These are phyloP conservation scores for Trachelus tabidus DNA, from an alignment of 2,888 invertebrate species.

Conservation along the genomic window DNA sequence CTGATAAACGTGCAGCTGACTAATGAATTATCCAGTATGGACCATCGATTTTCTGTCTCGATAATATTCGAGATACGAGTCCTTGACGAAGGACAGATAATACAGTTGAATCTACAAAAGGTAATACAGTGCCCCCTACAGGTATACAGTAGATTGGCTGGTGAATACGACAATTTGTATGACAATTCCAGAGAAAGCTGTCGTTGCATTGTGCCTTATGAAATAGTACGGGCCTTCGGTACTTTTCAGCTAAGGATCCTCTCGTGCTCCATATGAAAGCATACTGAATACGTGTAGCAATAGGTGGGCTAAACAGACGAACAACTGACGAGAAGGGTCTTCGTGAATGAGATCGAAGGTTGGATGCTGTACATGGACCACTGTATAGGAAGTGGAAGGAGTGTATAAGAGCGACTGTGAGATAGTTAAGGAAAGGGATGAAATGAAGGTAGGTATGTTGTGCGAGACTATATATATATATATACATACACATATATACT, in stretches of 20 bases:
- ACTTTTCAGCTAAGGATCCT: background rate
- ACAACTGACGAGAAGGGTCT: background rate
- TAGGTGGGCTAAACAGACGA: background rate
- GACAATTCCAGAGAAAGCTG: slow-evolving; percentile 44
- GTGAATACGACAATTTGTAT: slow-evolving; percentile 59
- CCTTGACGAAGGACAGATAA: background rate
- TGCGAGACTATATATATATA: background rate
- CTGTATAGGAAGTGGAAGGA: background rate
- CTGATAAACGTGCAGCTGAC: background rate
- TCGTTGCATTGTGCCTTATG: background rate
- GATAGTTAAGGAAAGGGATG: background rate
- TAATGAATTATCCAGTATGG: background rate
- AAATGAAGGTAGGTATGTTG: background rate
- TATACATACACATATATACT: background rate
- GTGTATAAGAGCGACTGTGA: background rate
- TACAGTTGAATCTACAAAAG: background rate
- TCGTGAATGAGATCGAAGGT: background rate
- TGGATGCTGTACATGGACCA: background rate
- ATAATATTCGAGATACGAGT: background rate
- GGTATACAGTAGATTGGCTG: background rate
- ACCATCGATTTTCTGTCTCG: slow-evolving; percentile 1
- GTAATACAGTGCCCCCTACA: background rate
- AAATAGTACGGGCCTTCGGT: background rate
- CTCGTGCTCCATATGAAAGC: background rate
- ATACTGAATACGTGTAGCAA: background rate